These are phyloP conservation scores for Alces alces DNA, from an alignment of 2,113 vertebrate species.

Conservation along the genomic window DNA sequence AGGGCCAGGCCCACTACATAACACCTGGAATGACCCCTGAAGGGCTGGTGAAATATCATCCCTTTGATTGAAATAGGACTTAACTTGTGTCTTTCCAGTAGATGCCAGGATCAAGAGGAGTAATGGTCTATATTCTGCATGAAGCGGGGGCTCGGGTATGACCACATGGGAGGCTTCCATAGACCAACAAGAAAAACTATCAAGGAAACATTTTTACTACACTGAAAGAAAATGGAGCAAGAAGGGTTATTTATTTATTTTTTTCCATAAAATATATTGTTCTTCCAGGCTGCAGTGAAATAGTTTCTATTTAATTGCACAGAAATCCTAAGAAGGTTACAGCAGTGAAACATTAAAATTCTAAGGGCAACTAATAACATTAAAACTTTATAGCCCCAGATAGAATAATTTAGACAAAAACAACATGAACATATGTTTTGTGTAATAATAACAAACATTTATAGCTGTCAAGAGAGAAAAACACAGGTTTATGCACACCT, in stretches of 20 bases:
- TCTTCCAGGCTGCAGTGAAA: conserved; percentile 84
- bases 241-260: conserved; percentile 50
- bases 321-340: conserved; percentile 88
- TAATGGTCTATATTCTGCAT: background rate
- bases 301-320: conserved; percentile 87
- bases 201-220: conserved; percentile 70
- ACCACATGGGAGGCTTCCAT: conserved; percentile 56
- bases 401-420: conserved; percentile 91
- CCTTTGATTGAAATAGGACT: background rate
- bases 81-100: background rate
- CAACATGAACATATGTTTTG: conserved; percentile 93
- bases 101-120: background rate
- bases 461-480: conserved; percentile 94
- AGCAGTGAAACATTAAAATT: conserved; percentile 90
- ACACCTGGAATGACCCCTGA: background rate
- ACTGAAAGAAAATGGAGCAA: conserved; percentile 73
- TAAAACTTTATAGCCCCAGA: conserved; percentile 93
- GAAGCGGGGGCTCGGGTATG: conserved; percentile 53
- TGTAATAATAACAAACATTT: conserved; percentile 95
- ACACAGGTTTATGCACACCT: conserved; percentile 92
- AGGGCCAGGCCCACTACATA: background rate
- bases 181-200: conserved; percentile 62
- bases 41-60: background rate
- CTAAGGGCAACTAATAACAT: conserved; percentile 92
- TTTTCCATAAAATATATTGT: conserved; percentile 85